These are phyloP conservation scores for Sciurus carolinensis DNA, from an alignment of 2,797 vertebrate species.

Conservation along the genomic window DNA sequence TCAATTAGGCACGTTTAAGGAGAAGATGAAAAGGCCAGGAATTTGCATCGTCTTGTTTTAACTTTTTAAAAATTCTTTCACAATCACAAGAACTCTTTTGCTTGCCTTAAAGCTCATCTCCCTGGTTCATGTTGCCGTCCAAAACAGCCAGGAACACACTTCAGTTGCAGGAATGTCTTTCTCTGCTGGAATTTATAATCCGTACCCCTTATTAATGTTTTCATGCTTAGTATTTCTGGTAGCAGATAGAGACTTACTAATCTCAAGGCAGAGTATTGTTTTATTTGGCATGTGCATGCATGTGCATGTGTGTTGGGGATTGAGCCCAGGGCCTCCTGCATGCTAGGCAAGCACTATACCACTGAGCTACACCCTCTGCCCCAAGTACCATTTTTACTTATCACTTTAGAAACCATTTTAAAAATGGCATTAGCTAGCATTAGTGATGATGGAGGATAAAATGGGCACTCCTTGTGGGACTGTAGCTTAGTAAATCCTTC, in stretches of 20 bases:
- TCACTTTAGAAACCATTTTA: neutral
- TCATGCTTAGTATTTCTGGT: neutral
- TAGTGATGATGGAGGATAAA: neutral
- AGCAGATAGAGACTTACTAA: neutral
- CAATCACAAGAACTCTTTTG: neutral
- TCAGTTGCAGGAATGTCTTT: neutral
- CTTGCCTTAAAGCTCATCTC: neutral
- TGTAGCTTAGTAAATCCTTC: neutral
- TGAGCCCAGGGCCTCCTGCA: too few relatives aligned
- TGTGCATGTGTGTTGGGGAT: too few relatives aligned
- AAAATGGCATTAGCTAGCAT: neutral
- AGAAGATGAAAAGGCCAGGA: neutral
- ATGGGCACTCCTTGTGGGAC: neutral
- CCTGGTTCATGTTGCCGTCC: neutral
- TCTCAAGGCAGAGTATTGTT: neutral
- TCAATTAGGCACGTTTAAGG: neutral
- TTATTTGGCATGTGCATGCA: neutral
- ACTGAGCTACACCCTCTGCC: too few relatives aligned
- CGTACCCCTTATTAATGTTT: neutral
- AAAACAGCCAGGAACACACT: neutral
- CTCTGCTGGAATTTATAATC: neutral
- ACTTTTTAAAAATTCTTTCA: neutral
- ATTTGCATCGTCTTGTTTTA: neutral
- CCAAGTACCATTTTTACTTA: neutral
- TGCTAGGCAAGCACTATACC: too few relatives aligned